Evolutionary conservation across 2,113 vertebrate genomes (phyloP).

Genomic region (Plestiodon gilberti): DNA sequence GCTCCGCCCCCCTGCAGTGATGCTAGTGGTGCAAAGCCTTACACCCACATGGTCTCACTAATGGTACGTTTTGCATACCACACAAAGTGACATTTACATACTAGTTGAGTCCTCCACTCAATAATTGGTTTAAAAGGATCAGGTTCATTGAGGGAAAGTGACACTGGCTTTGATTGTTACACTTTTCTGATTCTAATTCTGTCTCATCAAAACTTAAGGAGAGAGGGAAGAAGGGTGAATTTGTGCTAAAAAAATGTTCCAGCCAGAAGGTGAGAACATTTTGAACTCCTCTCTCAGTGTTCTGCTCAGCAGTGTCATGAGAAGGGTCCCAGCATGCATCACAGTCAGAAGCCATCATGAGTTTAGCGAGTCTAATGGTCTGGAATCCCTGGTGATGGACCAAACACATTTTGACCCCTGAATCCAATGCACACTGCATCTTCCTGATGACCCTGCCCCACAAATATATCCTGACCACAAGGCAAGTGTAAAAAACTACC

Average conservation of each 20-base stretch:
- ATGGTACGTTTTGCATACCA: neutral
- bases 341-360: neutral
- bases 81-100: neutral
- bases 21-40: no score
- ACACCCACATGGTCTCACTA: neutral
- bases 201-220: neutral
- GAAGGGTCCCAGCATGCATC: neutral
- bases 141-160: neutral
- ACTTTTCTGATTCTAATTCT: neutral
- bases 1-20: no score
- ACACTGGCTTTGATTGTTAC: neutral
- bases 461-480: neutral
- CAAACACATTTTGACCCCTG: neutral
- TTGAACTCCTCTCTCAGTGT: neutral
- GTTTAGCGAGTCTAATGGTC: neutral
- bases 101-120: neutral
- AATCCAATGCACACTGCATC: neutral
- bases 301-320: neutral
- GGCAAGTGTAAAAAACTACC: neutral
- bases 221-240: neutral
- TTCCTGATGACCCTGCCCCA: neutral
- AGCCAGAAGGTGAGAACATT: neutral
- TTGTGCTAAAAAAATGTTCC: no score
- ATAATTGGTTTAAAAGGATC: neutral
- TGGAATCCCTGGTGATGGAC: neutral